Conservation (phyloP, 2,797 vertebrate genomes). For the Zenarchopterus dispar region DNA sequence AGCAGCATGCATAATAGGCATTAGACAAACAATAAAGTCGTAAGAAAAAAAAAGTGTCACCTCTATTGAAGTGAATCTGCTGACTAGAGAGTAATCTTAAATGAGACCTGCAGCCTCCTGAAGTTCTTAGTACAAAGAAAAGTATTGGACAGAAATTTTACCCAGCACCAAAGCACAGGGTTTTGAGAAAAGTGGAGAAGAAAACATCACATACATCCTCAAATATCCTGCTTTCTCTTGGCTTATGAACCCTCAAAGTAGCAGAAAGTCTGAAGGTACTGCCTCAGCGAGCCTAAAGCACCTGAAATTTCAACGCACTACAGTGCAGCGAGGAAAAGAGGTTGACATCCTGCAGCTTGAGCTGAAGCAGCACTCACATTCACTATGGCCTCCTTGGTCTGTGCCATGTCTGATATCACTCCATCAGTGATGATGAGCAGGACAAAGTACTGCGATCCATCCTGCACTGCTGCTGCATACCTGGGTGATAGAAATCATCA, state of each 20-base stretch:
- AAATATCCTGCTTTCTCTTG: constrained; percentile 37
- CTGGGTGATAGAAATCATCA: constrained; percentile 69
- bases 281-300: constrained; percentile 41
- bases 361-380: constrained; percentile 85
- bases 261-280: constrained; percentile 36
- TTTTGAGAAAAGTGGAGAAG: constrained; percentile 53
- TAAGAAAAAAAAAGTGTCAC: neutral
- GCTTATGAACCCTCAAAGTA: constrained; percentile 48
- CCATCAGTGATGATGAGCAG: constrained; percentile 97
- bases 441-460: constrained; percentile 95
- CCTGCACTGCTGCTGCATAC: constrained; percentile 88
- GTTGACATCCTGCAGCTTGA: constrained; percentile 13
- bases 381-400: constrained; percentile 98
- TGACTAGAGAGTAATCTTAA: constrained; percentile 43
- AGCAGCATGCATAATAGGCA: constrained; percentile 3
- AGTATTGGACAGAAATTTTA: constrained; percentile 33
- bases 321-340: constrained; percentile 3
- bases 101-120: constrained; percentile 1
- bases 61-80: constrained; percentile 41
- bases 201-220: constrained; percentile 63
- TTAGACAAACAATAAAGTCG: constrained; percentile 10
- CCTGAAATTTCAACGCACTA: constrained; percentile 22
- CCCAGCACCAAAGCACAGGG: constrained; percentile 24
- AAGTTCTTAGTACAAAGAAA: constrained; percentile 41
- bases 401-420: constrained; percentile 98